Evolutionary conservation across 64 coral and sea anemone species (phyloP).

Genomic region (Orbicella faveolata): DNA sequence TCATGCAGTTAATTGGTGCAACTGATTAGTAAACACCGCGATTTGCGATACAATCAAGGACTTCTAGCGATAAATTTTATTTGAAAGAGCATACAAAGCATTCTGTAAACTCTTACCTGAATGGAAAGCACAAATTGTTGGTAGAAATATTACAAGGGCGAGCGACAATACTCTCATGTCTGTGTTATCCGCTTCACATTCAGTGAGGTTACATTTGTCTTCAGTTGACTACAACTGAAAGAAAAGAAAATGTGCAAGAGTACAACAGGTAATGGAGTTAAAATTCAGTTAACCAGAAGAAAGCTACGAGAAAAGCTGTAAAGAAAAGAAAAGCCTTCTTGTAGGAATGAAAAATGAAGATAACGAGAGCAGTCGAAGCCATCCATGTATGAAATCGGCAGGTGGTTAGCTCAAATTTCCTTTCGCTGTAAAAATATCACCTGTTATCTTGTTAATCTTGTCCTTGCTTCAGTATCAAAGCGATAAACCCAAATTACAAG

Average conservation of each 20-base stretch:
- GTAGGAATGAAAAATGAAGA: neutral
- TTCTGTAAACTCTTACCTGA: neutral
- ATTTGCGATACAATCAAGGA: no score
- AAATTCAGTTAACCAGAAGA: neutral
- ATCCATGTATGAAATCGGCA: conserved; percentile 10
- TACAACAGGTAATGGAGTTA: neutral
- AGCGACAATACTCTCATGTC: conserved; percentile 18
- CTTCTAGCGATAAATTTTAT: no score
- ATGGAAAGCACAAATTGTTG: conserved; percentile 7
- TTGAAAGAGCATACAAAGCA: neutral
- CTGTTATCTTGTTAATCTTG: neutral
- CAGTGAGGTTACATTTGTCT: conserved; percentile 1
- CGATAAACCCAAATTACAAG: neutral
- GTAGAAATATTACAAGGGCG: neutral
- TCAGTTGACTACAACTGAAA: neutral
- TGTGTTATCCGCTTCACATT: neutral
- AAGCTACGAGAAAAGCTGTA: neutral
- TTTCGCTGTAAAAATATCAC: neutral
- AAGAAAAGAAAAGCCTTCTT: neutral
- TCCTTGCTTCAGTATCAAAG: neutral
- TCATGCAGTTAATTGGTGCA: no score
- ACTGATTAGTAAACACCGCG: no score
- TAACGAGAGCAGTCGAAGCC: neutral
- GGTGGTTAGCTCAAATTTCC: neutral
- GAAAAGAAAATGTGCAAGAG: neutral